These are phyloP conservation scores for Crocallis elinguaria DNA, from an alignment of 2,888 invertebrate genomes.

Conservation along the genomic window DNA sequence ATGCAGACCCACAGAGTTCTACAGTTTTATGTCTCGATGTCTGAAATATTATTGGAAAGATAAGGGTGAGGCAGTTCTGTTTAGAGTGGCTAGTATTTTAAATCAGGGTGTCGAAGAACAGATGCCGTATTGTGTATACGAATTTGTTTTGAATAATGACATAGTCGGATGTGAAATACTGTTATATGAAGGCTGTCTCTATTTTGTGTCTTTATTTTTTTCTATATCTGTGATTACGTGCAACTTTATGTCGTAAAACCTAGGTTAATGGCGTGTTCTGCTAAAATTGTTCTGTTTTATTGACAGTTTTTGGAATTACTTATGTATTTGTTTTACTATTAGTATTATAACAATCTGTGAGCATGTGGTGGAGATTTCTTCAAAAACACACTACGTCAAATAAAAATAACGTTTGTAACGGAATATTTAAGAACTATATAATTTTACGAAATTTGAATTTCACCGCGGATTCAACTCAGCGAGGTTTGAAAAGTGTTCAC, in stretches of 20 bases:
- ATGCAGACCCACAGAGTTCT: slow-evolving; percentile 16
- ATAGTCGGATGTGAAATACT: slow-evolving; percentile 11
- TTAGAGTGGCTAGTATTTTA: slow-evolving; percentile 13
- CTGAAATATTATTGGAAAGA: not conserved
- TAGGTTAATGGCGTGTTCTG: not conserved
- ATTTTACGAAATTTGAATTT: too few relatives aligned
- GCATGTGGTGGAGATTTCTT: too few relatives aligned
- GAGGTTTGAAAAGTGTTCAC: too few relatives aligned
- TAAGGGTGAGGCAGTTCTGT: not conserved
- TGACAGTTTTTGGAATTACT: not conserved
- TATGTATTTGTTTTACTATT: too few relatives aligned
- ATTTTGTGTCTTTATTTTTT: slow-evolving; percentile 10
- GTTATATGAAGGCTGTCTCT: slow-evolving; percentile 7
- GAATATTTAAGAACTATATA: too few relatives aligned
- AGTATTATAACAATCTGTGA: too few relatives aligned
- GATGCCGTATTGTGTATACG: slow-evolving; percentile 13
- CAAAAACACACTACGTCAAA: too few relatives aligned
- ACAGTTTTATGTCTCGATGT: not conserved
- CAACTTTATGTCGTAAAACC: not conserved
- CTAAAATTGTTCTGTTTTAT: not conserved
- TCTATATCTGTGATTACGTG: not conserved
- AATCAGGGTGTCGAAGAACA: slow-evolving; percentile 7
- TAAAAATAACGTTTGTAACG: too few relatives aligned
- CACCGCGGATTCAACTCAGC: too few relatives aligned
- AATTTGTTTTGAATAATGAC: slow-evolving; percentile 20